phyloP scores from a whole-genome alignment of 2,888 invertebrate species.

The Xanthorhoe designata region DNA sequence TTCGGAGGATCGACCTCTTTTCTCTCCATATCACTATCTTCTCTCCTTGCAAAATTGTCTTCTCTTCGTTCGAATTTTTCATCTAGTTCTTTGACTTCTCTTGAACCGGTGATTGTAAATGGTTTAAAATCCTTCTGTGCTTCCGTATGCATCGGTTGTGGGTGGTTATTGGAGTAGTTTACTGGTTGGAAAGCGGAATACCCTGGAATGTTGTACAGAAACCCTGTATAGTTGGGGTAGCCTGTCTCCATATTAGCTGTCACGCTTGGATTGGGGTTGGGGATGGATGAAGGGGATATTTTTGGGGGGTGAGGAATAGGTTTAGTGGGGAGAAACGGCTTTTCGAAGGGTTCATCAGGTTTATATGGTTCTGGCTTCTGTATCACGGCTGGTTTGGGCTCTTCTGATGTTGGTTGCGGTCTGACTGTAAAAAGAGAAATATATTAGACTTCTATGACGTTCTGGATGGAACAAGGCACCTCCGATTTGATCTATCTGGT shows the following conservation, averaged over 20 bases:
- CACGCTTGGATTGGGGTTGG: constrained; percentile 78
- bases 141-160: constrained; percentile 53
- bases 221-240: constrained; percentile 71
- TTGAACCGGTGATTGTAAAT: constrained; percentile 37
- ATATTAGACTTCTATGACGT: constrained; percentile 14
- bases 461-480: background rate
- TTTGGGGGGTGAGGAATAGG: constrained; percentile 72
- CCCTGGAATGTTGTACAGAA: constrained; percentile 76
- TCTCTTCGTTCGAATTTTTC: constrained; percentile 13
- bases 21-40: constrained; percentile 42
- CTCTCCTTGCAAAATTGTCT: constrained; percentile 21
- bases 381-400: constrained; percentile 56
- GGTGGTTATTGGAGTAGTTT: constrained; percentile 62
- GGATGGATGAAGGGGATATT: constrained; percentile 81
- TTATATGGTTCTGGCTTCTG: constrained; percentile 63
- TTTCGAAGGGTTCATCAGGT: constrained; percentile 59
- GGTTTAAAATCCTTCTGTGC: constrained; percentile 54
- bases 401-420: constrained; percentile 49
- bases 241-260: constrained; percentile 69
- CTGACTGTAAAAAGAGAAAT: constrained; percentile 45
- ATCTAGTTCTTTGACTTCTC: constrained; percentile 21
- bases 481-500: background rate
- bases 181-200: constrained; percentile 81
- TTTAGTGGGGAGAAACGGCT: constrained; percentile 65
- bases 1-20: constrained; percentile 48